Evolutionary conservation across 1,140 invertebrate species (phyloP).

Genomic region (Sarcophaga bullata): DNA sequence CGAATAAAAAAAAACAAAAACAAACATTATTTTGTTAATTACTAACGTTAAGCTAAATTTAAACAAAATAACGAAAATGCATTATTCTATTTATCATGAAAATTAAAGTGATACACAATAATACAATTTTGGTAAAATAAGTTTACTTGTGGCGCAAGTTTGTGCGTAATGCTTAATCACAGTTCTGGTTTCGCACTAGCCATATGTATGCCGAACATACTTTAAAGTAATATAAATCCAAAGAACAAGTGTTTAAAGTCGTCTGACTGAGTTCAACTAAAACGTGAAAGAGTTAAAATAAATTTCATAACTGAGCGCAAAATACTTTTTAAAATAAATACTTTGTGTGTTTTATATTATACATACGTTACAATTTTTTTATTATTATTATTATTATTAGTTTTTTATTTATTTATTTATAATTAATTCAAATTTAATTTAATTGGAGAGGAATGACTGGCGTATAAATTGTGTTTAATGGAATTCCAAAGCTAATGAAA

Average conservation of each 20-base stretch:
- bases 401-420: background rate
- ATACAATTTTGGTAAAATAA: no score
- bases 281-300: constrained; percentile 29
- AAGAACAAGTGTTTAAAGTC: background rate
- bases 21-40: background rate
- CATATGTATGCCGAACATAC: no score
- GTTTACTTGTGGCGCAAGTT: no score
- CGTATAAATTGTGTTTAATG: background rate
- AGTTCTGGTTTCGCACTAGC: no score
- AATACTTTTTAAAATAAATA: constrained; percentile 7
- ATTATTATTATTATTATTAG: no score
- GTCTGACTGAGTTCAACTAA: constrained; percentile 28
- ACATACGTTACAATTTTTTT: no score
- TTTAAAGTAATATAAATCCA: no score
- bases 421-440: background rate
- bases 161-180: no score
- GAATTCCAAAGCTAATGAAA: constrained; percentile 16
- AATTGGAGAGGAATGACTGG: background rate
- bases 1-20: background rate
- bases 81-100: no score
- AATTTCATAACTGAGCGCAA: background rate
- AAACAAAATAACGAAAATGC: background rate
- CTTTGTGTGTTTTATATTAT: no score
- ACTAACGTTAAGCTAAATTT: background rate
- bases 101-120: no score